phyloP scores from a whole-genome alignment of 2,113 vertebrate genomes.

The Pomatostomus ruficeps region DNA sequence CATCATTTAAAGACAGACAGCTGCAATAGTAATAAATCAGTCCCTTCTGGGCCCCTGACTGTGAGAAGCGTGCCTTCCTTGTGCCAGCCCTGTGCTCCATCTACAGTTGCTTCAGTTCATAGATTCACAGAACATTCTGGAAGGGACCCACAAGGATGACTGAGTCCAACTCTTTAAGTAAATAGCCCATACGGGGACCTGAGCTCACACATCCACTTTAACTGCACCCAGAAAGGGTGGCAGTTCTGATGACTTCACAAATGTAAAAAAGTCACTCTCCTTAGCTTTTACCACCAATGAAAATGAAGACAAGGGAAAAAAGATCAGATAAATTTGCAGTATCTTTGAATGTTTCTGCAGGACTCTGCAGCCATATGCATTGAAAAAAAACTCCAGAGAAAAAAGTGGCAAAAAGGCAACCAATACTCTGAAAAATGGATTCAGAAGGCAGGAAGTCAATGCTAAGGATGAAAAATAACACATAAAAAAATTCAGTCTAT shows the following conservation, averaged over 20 bases:
- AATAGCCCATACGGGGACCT: background rate
- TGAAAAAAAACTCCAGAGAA: background rate
- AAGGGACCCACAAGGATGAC: background rate
- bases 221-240: background rate
- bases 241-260: background rate
- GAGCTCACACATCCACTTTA: background rate
- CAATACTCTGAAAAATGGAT: background rate
- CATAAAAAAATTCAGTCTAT: background rate
- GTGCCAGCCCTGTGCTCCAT: background rate
- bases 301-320: background rate
- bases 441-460: background rate
- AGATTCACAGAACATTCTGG: background rate
- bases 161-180: background rate
- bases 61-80: background rate
- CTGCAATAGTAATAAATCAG: rapidly evolving
- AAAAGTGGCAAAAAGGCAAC: background rate
- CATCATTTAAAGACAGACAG: background rate
- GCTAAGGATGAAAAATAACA: background rate
- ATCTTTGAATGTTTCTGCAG: background rate
- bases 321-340: background rate
- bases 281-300: background rate
- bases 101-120: background rate
- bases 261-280: background rate
- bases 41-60: background rate
- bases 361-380: background rate